A percentile compares a stretch with the other conserved stretches of the same genome.
Evolutionary conservation across 2,797 vertebrate species (phyloP).

Genomic region (Alfaro cultratus): DNA sequence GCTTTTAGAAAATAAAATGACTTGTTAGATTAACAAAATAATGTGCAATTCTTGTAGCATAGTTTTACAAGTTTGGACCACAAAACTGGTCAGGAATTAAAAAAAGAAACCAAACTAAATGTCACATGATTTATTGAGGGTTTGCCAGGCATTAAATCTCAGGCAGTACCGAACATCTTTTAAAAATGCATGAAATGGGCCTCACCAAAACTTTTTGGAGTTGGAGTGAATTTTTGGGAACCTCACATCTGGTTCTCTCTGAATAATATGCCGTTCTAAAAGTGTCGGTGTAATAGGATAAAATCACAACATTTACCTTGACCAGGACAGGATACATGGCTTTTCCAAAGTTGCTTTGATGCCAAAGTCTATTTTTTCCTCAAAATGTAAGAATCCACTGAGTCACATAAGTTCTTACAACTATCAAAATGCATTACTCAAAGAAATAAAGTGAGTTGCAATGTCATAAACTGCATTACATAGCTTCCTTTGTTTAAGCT

Average conservation of each 20-base stretch:
- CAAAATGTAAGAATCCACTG: not conserved
- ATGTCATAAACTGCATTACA: too few relatives aligned
- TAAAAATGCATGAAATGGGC: not conserved
- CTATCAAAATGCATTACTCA: not conserved
- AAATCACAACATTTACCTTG: not conserved
- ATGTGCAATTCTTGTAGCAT: not conserved
- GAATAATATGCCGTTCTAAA: not conserved
- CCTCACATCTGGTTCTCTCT: not conserved
- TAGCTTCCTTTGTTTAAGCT: too few relatives aligned
- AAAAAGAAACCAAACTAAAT: not conserved
- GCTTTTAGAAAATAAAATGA: not conserved
- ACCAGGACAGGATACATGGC: not conserved
- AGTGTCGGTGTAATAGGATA: not conserved
- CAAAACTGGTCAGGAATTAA: not conserved
- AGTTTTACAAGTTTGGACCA: not conserved
- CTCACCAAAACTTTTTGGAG: not conserved
- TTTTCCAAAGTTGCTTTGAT: not conserved
- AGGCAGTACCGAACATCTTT: not conserved
- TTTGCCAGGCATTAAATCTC: not conserved
- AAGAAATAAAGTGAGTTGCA: not conserved
- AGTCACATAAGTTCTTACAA: not conserved
- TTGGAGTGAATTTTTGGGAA: not conserved
- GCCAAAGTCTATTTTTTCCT: not conserved
- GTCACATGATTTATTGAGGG: not conserved
- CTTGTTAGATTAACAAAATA: not conserved